phyloP scores from a whole-genome alignment of 2,113 vertebrate species.

The Guaruba guarouba region DNA sequence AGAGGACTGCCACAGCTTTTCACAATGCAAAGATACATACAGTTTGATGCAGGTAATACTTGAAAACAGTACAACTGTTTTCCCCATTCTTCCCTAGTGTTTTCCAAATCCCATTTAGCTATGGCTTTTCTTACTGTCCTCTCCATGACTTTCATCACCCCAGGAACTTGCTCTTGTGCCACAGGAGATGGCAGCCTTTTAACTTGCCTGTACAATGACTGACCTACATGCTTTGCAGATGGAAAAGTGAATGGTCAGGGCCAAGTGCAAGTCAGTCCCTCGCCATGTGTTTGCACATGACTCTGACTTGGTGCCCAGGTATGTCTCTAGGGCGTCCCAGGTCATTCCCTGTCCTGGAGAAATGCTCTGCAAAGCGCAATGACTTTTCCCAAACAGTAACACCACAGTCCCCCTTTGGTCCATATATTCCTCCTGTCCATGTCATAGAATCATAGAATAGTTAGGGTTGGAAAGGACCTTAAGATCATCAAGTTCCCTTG shows the following conservation, averaged over 20 bases:
- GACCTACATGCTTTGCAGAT: neutral
- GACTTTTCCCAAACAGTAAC: conserved; percentile 62
- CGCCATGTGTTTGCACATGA: conserved; percentile 78
- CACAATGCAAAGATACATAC: neutral
- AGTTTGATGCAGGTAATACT: neutral
- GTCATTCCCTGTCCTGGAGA: conserved; percentile 11
- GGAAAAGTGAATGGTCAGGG: conserved; percentile 69
- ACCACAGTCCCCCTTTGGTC: neutral
- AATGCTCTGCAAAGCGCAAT: neutral
- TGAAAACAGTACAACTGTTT: neutral
- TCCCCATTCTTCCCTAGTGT: neutral
- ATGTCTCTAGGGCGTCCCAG: conserved; percentile 60
- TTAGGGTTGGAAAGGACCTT: neutral
- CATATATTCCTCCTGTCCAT: neutral
- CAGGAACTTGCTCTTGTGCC: fast-evolving
- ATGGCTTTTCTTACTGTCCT: neutral
- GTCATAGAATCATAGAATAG: neutral
- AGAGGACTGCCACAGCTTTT: neutral
- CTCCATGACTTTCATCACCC: neutral
- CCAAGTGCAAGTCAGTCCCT: conserved; percentile 75
- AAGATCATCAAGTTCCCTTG: neutral
- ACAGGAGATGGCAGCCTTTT: neutral
- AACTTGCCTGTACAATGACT: neutral
- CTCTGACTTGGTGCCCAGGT: conserved; percentile 85
- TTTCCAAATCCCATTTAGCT: neutral